Evolutionary conservation across 2,888 invertebrate species (phyloP).

Genomic region (Aelia acuminata): DNA sequence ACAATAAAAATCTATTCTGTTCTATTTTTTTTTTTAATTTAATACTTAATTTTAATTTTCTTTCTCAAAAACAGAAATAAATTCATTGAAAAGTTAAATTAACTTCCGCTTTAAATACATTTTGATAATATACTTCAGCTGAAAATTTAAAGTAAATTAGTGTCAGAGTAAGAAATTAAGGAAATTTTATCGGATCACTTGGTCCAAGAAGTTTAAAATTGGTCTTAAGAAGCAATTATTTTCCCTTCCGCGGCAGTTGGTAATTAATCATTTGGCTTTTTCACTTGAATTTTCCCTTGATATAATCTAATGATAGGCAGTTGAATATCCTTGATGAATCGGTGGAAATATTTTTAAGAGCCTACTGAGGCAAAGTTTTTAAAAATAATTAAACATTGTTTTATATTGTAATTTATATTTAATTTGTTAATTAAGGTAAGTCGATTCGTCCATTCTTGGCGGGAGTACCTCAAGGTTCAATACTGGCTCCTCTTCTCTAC

Average conservation of each 20-base stretch:
- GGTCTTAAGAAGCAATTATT: constrained; percentile 14
- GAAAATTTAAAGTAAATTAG: neutral
- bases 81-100: neutral
- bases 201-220: constrained; percentile 17
- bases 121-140: neutral
- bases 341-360: neutral
- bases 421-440: too few relatives aligned
- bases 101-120: neutral
- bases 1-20: too few relatives aligned
- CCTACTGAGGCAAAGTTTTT: neutral
- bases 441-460: too few relatives aligned
- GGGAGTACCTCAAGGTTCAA: too few relatives aligned
- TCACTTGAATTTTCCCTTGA: neutral
- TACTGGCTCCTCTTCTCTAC: too few relatives aligned
- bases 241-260: neutral
- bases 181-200: neutral
- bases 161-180: neutral
- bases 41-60: too few relatives aligned
- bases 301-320: neutral
- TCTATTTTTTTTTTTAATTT: too few relatives aligned
- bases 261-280: constrained; percentile 30
- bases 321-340: neutral
- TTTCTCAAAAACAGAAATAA: too few relatives aligned
- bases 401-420: too few relatives aligned
- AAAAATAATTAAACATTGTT: too few relatives aligned